Base-by-base conservation (phyloP, 2,888 invertebrate genomes). In the Leptothorax acervorum region DNA sequence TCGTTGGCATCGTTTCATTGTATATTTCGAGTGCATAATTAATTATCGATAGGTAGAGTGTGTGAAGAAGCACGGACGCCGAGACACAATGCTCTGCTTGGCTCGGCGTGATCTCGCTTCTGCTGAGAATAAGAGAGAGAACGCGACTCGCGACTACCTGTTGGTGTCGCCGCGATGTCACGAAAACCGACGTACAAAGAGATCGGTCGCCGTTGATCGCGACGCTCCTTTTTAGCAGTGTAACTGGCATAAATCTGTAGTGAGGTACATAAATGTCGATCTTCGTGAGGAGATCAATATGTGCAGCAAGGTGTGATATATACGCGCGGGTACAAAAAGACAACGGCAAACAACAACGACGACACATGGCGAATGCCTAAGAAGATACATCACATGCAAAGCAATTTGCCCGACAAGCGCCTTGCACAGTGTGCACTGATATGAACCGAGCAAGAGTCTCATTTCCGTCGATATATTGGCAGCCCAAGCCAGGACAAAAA, bases 311-410 rank as follows among this genome's bases (percentile, higher is more conserved):
- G 51, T 74, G 82, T 82, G 63, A 55, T 63, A 74, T 42, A 73
- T 73, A 51, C n/a, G 31, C 57, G 74, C 45, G 62, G 81, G 81
- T 63, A 73, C 57, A 57, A 39, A 71, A 57, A 51, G 65, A 81
- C 62, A 73, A 82, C 76, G 57, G 51, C 79, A 63, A 85, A 85
- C 85, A 63, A 57, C 62, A 68, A 73, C 42, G 51, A 51, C 51
- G 45, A 68, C 78, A 81, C 35, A 74, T 57, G 48, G 74, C 84
- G 83, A 76, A 73, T 65, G 57, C 42, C 63, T 42, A 60, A 65
- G 42, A 51, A 84, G 31, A 70, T 71, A 70, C 66, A 83, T 85
- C 83, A 70, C 89, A 89, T 89, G 89, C 89, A 89, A 83, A 89
- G 66, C 66, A 68, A 68, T 68, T 68, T 68, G 66, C 48, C 31